Conservation (phyloP, 2,888 invertebrate genomes). For the Syrphus vitripennis region DNA sequence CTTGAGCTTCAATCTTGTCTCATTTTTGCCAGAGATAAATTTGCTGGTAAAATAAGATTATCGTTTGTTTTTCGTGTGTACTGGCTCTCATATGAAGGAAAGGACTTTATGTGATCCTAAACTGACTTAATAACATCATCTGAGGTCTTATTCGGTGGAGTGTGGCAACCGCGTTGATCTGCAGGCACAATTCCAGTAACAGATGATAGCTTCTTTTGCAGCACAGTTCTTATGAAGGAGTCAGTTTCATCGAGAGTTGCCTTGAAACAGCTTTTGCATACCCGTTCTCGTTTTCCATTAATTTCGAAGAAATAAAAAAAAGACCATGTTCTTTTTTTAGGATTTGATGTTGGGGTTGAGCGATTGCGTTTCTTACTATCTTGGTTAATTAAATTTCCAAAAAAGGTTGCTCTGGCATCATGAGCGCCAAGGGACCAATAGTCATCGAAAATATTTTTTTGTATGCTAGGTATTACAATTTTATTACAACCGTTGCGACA, state of each 20-base stretch:
- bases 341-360: not conserved
- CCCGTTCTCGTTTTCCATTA: not conserved
- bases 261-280: not conserved
- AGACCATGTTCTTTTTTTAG: not conserved
- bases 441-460: not conserved
- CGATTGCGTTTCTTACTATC: not conserved
- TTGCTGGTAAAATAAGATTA: not conserved
- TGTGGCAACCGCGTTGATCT: not conserved
- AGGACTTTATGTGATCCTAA: not conserved
- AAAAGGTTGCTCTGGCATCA: not conserved
- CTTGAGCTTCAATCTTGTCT: too few species aligned
- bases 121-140: not conserved
- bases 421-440: not conserved
- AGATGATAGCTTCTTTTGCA: not conserved
- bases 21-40: not conserved
- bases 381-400: not conserved
- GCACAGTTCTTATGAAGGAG: not conserved
- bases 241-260: not conserved
- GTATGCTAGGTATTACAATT: not conserved
- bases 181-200: not conserved
- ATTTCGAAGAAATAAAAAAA: not conserved
- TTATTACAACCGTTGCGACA: not conserved
- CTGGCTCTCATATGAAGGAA: not conserved
- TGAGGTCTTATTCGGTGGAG: not conserved
- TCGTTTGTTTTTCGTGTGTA: not conserved